Conservation (phyloP, 1,140 invertebrate species). For the Contarinia nasturtii region DNA sequence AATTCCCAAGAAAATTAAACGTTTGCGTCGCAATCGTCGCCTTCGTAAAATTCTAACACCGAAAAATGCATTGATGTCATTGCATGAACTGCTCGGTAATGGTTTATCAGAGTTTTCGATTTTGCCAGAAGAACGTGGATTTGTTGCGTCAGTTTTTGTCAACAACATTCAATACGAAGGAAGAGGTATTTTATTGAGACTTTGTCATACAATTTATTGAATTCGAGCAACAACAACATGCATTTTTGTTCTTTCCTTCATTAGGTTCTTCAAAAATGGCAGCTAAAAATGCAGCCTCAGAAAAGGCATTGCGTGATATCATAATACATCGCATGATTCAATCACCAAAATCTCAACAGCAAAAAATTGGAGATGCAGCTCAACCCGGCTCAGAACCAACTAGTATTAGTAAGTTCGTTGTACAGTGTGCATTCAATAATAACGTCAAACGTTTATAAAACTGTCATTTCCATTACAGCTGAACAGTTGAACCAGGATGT, state of each 20-base stretch:
- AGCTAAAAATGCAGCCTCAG: slow-evolving; percentile 43
- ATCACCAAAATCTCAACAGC: slow-evolving; percentile 17
- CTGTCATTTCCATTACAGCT: too few species aligned
- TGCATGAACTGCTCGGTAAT: slow-evolving; percentile 55
- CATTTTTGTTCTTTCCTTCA: too few species aligned
- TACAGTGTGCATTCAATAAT: too few species aligned
- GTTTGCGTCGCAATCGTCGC: slow-evolving; percentile 43
- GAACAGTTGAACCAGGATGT: too few species aligned
- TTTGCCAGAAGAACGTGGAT: slow-evolving; percentile 15
- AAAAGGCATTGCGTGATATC: slow-evolving; percentile 48
- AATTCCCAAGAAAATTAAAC: slow-evolving; percentile 17
- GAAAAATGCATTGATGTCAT: slow-evolving; percentile 70
- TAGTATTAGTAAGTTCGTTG: background rate
- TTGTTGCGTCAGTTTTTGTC: slow-evolving; percentile 18
- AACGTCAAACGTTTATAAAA: too few species aligned
- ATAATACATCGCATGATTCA: slow-evolving; percentile 44
- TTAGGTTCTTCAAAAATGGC: slow-evolving; percentile 29
- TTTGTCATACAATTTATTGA: too few species aligned
- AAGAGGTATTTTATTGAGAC: slow-evolving; percentile 4
- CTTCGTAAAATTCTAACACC: slow-evolving; percentile 46
- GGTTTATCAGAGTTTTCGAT: slow-evolving; percentile 20
- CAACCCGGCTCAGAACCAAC: background rate
- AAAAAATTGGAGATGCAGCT: background rate
- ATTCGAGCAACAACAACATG: too few species aligned
- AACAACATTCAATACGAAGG: slow-evolving; percentile 19